Base-by-base conservation (phyloP, 2,888 invertebrate species). In the Acrocyrtus sp. region DNA sequence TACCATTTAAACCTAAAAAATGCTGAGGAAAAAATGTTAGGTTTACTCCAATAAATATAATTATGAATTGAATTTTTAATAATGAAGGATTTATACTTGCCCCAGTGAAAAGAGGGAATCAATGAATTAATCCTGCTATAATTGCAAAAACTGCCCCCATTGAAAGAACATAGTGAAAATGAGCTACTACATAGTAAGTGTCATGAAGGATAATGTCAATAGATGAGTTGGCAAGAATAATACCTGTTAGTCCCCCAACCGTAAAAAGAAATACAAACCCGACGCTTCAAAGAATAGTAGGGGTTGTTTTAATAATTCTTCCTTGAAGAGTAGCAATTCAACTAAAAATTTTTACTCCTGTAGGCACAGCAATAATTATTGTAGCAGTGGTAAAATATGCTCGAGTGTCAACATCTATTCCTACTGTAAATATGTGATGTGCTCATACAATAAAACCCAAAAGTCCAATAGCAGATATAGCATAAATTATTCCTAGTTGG, bases 331-430 rank as follows among this genome's bases (percentile, higher is more conserved):
- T 91, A 0, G 90, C 90, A 85, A 92, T 82, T 89, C 92, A 92
- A 29, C 91, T 90, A 85, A 92, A 92, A 86, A 93, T 88, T 88
- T 93, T 93, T 88, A 93, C 91, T 80, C 92, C 93, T 19, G 93
- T 93, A 0, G 93, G 92, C 0, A 93, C 88, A 0, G 92, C 92
- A 91, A 93, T 93, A 88, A 93, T 91, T 89, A 92, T 92, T 19
- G 92, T 93, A 0, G 92, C 92, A 51, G 92, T 90, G 0, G 92
- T 93, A 84, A 93, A 93, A 84, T 93, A 93, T 22, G 92, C 92
- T 84, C 92, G 91, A 0, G 91, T 92, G 85, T 93, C 92, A 72
- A 92, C 89, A 85, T 93, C 92, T 88, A 93, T 90, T 0, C 93
- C 92, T 39, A 93, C 89, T 1, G 92, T 92, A 85, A 93, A 94